Base-by-base conservation (phyloP, 2,113 vertebrate species). In the Fregata magnificens region DNA sequence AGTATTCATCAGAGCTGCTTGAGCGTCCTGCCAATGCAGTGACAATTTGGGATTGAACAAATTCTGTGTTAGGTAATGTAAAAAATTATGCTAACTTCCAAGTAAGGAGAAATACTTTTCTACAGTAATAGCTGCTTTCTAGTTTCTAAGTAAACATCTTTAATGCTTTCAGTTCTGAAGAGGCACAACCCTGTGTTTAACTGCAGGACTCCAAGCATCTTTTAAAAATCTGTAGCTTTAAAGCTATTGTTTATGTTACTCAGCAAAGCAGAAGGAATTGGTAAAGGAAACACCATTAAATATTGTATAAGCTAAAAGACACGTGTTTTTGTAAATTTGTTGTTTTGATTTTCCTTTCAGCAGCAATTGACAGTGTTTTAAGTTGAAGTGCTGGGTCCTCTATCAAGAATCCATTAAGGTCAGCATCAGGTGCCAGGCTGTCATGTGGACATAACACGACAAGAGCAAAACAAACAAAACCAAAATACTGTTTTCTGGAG, bases 381-480 rank as follows among this genome's bases (percentile, higher is more conserved):
- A 82, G 25, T 84, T 88, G 47, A 72, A 61, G 36, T 87, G 65
- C 44, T 82, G 56, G 25, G 25, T 84, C 28, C 34, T 97, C 72
- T 86, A 16, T 95, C 56, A 91, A 65, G 81, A 87, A 59, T 91
- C 86, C 83, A 65, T 47, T 92, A 92, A 84, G 65, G 83, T 71
- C 83, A 94, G 49, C 73, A 49, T 82, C 53, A 82, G 91, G 65
- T 92, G 73, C 77, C 77, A 82, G 62, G 47, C 61, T 88, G 80
- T 95, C 83, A 69, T 52, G 53, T 67, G 96, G 76, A 80, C n/a
- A n/a, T 88, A 78, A 56, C 31, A 14, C 15, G 14, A 81, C 4
- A 36, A 91, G 74, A 94, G 34, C 72, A 92, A 92, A 94, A 55
- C 38, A 86, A 95, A 86, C 42, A 90, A 92, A 95, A 56, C 52